Conservation (phyloP, 2,113 vertebrate genomes). For the Pseudorectes ferrugineus region DNA sequence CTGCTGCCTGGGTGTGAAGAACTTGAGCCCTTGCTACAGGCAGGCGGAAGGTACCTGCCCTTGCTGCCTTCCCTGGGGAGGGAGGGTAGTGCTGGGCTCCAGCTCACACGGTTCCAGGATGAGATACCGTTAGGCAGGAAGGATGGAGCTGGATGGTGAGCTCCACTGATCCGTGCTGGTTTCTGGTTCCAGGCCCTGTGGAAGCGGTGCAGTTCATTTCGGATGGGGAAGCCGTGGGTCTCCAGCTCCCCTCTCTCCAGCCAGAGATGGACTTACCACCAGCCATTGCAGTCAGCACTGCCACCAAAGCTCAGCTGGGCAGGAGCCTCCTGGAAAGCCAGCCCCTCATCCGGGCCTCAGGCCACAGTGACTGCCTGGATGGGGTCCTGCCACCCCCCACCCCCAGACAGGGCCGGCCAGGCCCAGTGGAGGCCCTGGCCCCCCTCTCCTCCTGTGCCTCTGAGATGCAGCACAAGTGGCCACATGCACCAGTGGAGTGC, state of each 20-base stretch:
- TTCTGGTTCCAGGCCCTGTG: constrained; percentile 37
- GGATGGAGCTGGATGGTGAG: background rate
- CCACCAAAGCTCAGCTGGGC: constrained; percentile 17
- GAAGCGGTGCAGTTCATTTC: constrained; percentile 44
- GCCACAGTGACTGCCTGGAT: background rate
- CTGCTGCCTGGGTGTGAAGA: constrained; percentile 48
- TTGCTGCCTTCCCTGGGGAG: background rate
- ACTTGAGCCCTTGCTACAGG: constrained; percentile 4
- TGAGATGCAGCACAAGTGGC: constrained; percentile 61
- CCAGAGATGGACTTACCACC: background rate
- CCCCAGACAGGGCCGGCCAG: background rate
- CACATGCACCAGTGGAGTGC: constrained; percentile 76
- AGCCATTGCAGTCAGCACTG: background rate
- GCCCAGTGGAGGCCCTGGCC: background rate
- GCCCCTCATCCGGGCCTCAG: constrained; percentile 36
- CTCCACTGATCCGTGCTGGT: background rate
- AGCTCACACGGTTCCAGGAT: accelerated
- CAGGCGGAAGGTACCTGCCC: constrained; percentile 45
- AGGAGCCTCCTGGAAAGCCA: constrained; percentile 58
- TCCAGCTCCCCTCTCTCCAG: constrained; percentile 37
- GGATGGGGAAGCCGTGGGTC: background rate
- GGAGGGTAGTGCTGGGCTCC: background rate
- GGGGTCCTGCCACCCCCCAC: background rate
- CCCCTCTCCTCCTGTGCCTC: constrained; percentile 68
- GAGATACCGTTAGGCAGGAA: background rate